Conservation (phyloP, 2,888 invertebrate genomes). For the Caenorhabditis sulstoni region DNA sequence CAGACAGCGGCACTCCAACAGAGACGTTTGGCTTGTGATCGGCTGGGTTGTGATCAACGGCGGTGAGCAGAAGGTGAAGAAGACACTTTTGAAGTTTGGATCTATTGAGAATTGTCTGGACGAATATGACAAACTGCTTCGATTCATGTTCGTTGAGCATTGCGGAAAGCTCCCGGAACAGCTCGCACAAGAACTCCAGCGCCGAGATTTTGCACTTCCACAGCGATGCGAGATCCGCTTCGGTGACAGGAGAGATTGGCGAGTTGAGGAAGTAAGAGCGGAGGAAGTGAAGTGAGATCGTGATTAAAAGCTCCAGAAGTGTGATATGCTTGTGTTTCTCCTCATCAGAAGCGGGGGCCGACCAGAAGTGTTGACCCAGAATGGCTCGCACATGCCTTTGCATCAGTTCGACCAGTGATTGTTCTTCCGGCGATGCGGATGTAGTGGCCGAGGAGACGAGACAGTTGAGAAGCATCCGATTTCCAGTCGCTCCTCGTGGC, state of each 20-base stretch:
- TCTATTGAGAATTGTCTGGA: slow-evolving; percentile 72
- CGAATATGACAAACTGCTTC: slow-evolving; percentile 84
- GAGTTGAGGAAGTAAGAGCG: slow-evolving; percentile 88
- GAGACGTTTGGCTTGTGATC: not conserved
- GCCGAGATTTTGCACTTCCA: slow-evolving; percentile 80
- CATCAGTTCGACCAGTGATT: slow-evolving; percentile 84
- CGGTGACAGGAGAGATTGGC: slow-evolving; percentile 82
- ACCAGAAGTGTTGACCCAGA: slow-evolving; percentile 84
- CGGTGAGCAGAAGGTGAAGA: slow-evolving; percentile 88
- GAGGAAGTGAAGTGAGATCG: slow-evolving; percentile 86
- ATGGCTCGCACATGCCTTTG: slow-evolving; percentile 89
- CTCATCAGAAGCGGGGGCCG: slow-evolving; percentile 80
- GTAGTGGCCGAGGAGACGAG: slow-evolving; percentile 70
- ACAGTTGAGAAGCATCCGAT: slow-evolving; percentile 73
- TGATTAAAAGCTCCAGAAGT: slow-evolving; percentile 87
- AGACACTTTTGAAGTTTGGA: slow-evolving; percentile 89
- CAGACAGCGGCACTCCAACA: slow-evolving; percentile 62
- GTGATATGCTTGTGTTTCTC: slow-evolving; percentile 84
- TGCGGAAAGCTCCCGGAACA: slow-evolving; percentile 73
- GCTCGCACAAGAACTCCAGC: slow-evolving; percentile 76
- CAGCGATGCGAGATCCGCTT: slow-evolving; percentile 72
- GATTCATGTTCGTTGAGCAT: slow-evolving; percentile 75
- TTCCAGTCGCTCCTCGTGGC: slow-evolving; percentile 69
- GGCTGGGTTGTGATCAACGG: slow-evolving; percentile 80
- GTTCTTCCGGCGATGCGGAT: slow-evolving; percentile 40